Evolutionary conservation across 2,888 invertebrate genomes (phyloP).

Genomic region (Lasioglossum morio): DNA sequence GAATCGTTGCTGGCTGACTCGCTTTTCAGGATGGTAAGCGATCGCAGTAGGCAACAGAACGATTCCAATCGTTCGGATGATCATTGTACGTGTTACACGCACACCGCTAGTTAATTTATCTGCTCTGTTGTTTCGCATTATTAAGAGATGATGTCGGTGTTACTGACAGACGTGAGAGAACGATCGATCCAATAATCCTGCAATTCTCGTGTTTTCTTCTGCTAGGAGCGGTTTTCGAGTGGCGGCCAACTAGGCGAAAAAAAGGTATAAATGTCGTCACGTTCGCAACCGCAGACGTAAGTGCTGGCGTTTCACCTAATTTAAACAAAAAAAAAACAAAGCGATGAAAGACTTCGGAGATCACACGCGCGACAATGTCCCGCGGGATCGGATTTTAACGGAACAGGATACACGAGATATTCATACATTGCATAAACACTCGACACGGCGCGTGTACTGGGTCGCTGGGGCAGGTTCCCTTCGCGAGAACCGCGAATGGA

Average conservation of each 20-base stretch:
- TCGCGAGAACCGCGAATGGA: not conserved
- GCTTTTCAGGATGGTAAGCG: not conserved
- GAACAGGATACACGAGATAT: slow-evolving; percentile 37
- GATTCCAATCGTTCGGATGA: not conserved
- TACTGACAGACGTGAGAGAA: not conserved
- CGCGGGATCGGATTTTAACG: not conserved
- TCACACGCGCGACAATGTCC: not conserved
- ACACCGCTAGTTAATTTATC: slow-evolving; percentile 36
- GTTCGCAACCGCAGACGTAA: slow-evolving; percentile 56
- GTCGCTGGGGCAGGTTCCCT: not conserved
- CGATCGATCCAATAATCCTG: slow-evolving; percentile 57
- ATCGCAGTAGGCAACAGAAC: not conserved
- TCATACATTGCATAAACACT: slow-evolving; percentile 55
- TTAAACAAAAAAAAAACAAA: too few species aligned
- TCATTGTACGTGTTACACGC: not conserved
- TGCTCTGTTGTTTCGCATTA: slow-evolving; percentile 31
- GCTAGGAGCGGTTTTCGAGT: slow-evolving; percentile 68
- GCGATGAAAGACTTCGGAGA: not conserved
- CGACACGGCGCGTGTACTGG: slow-evolving; percentile 10
- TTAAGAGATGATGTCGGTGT: slow-evolving; percentile 47
- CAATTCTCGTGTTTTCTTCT: slow-evolving; percentile 68
- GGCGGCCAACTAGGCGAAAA: slow-evolving; percentile 68
- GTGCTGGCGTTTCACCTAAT: slow-evolving; percentile 33
- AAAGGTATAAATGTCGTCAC: slow-evolving; percentile 67
- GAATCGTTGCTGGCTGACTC: slow-evolving; percentile 28